Evolutionary conservation across 1,140 invertebrate species (phyloP).

Genomic region (Trichogramma pretiosum): DNA sequence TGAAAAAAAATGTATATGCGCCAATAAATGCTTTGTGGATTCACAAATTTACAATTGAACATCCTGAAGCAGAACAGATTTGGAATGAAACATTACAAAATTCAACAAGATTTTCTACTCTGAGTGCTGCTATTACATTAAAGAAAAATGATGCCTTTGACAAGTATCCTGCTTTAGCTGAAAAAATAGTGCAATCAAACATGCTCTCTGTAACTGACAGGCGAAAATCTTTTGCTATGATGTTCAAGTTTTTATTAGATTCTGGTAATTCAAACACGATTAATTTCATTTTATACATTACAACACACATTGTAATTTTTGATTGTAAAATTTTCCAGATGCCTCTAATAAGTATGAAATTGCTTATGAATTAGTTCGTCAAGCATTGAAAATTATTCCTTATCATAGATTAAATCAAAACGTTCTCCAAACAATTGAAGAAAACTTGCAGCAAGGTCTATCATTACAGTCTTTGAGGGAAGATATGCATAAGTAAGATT

Average conservation of each 20-base stretch:
- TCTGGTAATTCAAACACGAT: too few species aligned
- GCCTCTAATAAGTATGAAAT: slow-evolving; percentile 2
- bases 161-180: neutral
- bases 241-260: neutral
- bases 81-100: slow-evolving; percentile 4
- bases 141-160: neutral
- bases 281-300: neutral
- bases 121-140: neutral
- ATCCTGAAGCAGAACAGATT: slow-evolving; percentile 2
- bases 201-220: neutral
- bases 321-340: slow-evolving; percentile 5
- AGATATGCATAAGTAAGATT: slow-evolving; percentile 1
- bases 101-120: neutral
- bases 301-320: neutral
- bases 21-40: slow-evolving; percentile 3
- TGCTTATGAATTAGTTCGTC: neutral
- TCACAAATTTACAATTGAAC: neutral
- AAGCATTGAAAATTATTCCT: neutral
- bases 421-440: neutral
- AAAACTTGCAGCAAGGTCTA: neutral
- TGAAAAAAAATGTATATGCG: neutral
- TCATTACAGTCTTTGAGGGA: neutral
- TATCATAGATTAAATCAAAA: neutral
- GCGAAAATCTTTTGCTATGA: neutral
- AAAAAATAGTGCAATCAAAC: neutral